phyloP scores from a whole-genome alignment of 2,797 vertebrate genomes.

The Avahi laniger region DNA sequence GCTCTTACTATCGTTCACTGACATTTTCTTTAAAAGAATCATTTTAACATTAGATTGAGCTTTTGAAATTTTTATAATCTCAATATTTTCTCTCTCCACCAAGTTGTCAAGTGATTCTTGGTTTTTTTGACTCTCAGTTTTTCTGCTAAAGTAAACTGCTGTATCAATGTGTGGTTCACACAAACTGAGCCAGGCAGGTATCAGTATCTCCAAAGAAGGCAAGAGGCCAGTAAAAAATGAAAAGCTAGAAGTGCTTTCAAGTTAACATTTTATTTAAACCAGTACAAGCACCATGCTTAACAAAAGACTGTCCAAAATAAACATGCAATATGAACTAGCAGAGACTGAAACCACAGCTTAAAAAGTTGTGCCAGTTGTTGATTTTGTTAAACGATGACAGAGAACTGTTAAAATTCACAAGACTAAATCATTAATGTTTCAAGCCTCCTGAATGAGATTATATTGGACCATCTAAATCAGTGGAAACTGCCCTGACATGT shows the following conservation, averaged over 20 bases:
- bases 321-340: slow-evolving; percentile 73
- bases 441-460: slow-evolving; percentile 70
- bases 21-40: neutral
- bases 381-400: slow-evolving; percentile 56
- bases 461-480: slow-evolving; percentile 60
- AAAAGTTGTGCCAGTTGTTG: slow-evolving; percentile 51
- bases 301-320: slow-evolving; percentile 80
- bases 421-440: slow-evolving; percentile 67
- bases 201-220: neutral
- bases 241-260: slow-evolving; percentile 50
- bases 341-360: slow-evolving; percentile 70
- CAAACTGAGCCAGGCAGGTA: neutral
- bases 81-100: neutral
- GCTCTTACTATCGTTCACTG: neutral
- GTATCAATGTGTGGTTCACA: neutral
- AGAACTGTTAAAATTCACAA: slow-evolving; percentile 70
- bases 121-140: neutral
- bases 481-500: slow-evolving; percentile 54
- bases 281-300: slow-evolving; percentile 88
- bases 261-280: slow-evolving; percentile 87
- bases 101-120: neutral
- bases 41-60: neutral
- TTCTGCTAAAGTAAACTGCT: slow-evolving; percentile 23
- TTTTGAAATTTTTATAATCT: neutral
- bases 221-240: slow-evolving; percentile 12